Evolutionary conservation across 2,113 vertebrate species (phyloP).

Genomic region (Corvus cornix): DNA sequence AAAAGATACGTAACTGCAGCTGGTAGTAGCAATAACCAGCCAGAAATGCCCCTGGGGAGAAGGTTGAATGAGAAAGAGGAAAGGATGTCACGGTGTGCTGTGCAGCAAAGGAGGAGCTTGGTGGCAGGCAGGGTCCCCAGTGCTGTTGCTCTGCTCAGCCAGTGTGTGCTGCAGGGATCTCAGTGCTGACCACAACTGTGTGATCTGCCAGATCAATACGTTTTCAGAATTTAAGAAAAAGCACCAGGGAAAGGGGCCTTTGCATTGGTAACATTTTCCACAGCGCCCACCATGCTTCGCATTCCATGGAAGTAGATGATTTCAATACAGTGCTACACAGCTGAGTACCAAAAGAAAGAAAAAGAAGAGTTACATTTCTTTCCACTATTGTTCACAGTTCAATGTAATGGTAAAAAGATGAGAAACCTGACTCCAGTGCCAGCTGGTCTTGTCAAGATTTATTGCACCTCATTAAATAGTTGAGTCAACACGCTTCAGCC

Average conservation of each 20-base stretch:
- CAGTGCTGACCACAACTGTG: background rate
- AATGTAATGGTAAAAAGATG: conserved; percentile 48
- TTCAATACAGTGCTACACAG: background rate
- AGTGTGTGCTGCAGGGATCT: background rate
- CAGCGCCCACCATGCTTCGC: background rate
- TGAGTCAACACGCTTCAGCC: conserved; percentile 26
- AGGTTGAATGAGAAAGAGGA: background rate
- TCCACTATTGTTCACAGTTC: conserved; percentile 49
- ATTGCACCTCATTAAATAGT: conserved; percentile 58
- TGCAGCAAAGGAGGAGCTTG: background rate
- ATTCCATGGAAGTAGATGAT: conserved; percentile 4
- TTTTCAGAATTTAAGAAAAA: background rate
- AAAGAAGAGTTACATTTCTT: conserved; percentile 38
- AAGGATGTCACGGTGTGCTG: background rate
- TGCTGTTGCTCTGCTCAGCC: background rate
- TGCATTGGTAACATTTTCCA: background rate
- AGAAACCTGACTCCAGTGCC: background rate
- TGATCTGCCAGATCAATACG: background rate
- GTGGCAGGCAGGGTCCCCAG: background rate
- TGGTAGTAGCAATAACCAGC: background rate
- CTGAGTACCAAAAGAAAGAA: background rate
- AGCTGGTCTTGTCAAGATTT: conserved; percentile 63
- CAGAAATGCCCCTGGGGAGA: background rate
- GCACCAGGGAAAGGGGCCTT: background rate
- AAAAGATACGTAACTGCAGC: background rate